Evolutionary conservation across 1,140 invertebrate species (phyloP).

Genomic region (Hycleus phaleratus): DNA sequence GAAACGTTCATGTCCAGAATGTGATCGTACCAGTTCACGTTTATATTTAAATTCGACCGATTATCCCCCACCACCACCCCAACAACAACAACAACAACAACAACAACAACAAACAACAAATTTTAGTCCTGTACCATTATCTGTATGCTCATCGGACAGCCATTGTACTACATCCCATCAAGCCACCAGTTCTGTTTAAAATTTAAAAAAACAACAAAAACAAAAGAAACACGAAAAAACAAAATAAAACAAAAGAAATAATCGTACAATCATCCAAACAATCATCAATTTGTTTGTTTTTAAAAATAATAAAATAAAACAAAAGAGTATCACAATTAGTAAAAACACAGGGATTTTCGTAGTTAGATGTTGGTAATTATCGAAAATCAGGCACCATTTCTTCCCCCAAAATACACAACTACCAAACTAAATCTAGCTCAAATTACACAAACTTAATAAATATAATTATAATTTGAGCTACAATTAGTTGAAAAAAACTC

Average conservation of each 20-base stretch:
- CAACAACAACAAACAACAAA: conserved; percentile 8
- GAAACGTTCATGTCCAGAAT: conserved; percentile 39
- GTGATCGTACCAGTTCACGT: conserved; percentile 37
- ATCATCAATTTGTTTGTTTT: neutral
- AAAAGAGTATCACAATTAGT: too few species aligned
- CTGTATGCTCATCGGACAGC: conserved; percentile 39
- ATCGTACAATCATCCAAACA: conserved; percentile 10
- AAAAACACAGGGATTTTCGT: too few species aligned
- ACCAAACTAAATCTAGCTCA: too few species aligned
- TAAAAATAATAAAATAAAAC: too few species aligned
- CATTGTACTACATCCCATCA: conserved; percentile 38
- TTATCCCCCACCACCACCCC: conserved; percentile 3
- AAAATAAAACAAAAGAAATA: neutral
- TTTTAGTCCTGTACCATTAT: conserved; percentile 36
- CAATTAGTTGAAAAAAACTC: too few species aligned
- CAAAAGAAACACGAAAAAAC: neutral
- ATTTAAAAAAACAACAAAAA: neutral
- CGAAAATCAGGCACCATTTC: too few species aligned
- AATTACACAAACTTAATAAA: too few species aligned
- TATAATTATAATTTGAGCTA: too few species aligned
- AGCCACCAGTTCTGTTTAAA: conserved; percentile 39
- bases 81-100: too few species aligned
- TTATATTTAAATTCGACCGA: conserved; percentile 38
- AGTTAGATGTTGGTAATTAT: too few species aligned
- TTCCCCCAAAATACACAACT: too few species aligned